phyloP scores from a whole-genome alignment of 2,797 vertebrate genomes.

The Sebastes dallii region DNA sequence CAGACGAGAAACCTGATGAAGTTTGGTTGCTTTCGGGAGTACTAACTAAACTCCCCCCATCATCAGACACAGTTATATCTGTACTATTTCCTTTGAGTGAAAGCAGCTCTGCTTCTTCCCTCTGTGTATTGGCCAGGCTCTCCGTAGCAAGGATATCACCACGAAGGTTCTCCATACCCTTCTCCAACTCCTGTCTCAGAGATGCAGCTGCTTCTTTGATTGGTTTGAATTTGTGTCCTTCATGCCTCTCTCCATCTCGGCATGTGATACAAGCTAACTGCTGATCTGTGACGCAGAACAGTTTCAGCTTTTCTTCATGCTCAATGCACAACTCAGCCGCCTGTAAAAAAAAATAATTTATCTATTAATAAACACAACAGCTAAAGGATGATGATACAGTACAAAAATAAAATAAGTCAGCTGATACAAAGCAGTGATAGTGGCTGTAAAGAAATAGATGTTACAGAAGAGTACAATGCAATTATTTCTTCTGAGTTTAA shows the following conservation, averaged over 20 bases:
- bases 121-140: conserved; percentile 42
- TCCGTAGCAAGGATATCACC: conserved; percentile 39
- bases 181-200: conserved; percentile 47
- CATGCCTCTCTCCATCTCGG: conserved; percentile 63
- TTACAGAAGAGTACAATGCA: no score
- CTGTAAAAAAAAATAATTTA: background rate
- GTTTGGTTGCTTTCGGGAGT: no score
- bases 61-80: conserved; percentile 7
- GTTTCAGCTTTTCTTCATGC: conserved; percentile 73
- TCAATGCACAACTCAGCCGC: conserved; percentile 47
- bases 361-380: background rate
- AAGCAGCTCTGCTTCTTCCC: conserved; percentile 29
- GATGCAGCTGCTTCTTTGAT: conserved; percentile 63
- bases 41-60: conserved; percentile 12
- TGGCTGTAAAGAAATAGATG: background rate
- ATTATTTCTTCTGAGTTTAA: no score
- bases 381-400: background rate
- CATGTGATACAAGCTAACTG: conserved; percentile 66
- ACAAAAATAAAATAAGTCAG: accelerated
- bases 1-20: background rate
- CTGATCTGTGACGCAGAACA: conserved; percentile 75
- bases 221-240: conserved; percentile 69
- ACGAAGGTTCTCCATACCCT: conserved; percentile 23
- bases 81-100: background rate
- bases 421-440: no score